Percentiles rank a stretch among this genome's conserved stretches.
These are phyloP conservation scores for Malachius bipustulatus DNA, from an alignment of 2,888 invertebrate genomes.

Conservation along the genomic window DNA sequence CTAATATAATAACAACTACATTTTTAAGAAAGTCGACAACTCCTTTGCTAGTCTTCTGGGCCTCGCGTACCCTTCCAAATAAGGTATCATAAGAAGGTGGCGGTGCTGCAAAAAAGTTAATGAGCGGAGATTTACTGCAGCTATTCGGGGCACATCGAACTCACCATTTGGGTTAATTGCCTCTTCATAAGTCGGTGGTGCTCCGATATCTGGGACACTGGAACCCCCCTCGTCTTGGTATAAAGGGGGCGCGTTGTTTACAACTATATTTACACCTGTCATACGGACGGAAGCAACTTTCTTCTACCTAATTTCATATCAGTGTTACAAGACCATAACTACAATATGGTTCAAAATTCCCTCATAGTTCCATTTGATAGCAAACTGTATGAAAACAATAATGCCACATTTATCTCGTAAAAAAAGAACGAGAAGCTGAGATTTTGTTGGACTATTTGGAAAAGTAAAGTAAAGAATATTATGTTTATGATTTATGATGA, in stretches of 20 bases:
- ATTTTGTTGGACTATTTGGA: no score
- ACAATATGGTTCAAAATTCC: no score
- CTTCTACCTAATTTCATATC: neutral
- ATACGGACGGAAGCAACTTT: slow-evolving; percentile 12
- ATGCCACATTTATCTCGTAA: no score
- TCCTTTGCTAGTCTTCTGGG: slow-evolving; percentile 46
- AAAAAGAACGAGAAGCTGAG: no score
- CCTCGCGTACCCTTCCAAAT: slow-evolving; percentile 51
- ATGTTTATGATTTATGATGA: no score
- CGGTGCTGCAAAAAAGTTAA: slow-evolving; percentile 36
- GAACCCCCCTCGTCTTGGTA: slow-evolving; percentile 22
- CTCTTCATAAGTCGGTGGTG: slow-evolving; percentile 51
- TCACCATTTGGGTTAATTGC: slow-evolving; percentile 49
- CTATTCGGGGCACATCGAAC: slow-evolving; percentile 8
- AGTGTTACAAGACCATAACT: slow-evolving; percentile 4
- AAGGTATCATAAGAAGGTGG: slow-evolving; percentile 57
- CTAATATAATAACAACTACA: slow-evolving; percentile 45
- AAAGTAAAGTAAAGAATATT: no score
- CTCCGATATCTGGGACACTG: slow-evolving; percentile 32
- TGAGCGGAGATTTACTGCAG: slow-evolving; percentile 4
- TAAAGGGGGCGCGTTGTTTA: slow-evolving; percentile 21
- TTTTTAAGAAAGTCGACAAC: slow-evolving; percentile 50
- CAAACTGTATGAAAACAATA: no score
- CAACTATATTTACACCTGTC: slow-evolving; percentile 22
- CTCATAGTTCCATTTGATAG: no score